Conservation (phyloP, 2,888 invertebrate species). For the Ophioninae sp. region DNA sequence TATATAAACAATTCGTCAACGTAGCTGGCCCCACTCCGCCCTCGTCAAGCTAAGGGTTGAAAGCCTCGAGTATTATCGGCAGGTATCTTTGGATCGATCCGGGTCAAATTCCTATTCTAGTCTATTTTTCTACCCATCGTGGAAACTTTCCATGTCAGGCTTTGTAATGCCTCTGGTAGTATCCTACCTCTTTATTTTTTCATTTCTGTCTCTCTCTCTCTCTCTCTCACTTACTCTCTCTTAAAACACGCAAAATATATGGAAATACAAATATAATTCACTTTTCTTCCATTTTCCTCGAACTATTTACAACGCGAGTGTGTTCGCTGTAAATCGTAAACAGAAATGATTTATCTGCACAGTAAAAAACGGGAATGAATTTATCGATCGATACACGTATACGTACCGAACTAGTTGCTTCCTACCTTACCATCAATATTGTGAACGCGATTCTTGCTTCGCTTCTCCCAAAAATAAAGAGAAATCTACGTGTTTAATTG, state of each 20-base stretch:
- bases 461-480: background rate
- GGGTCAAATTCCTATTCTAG: slow-evolving; percentile 67
- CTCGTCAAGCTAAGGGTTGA: slow-evolving; percentile 17
- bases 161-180: background rate
- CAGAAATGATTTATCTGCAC: too few relatives aligned
- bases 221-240: background rate
- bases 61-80: slow-evolving; percentile 18
- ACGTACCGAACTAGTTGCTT: background rate
- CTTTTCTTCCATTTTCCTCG: background rate
- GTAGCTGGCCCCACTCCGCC: background rate
- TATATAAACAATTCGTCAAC: slow-evolving; percentile 19
- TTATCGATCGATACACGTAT: background rate
- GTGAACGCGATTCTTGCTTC: background rate
- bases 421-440: background rate
- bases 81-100: slow-evolving; percentile 64
- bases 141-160: slow-evolving; percentile 4
- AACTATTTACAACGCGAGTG: background rate
- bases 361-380: background rate
- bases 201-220: background rate
- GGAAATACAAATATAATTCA: background rate
- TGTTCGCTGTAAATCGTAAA: too few relatives aligned
- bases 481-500: too few relatives aligned
- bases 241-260: background rate
- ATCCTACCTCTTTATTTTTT: background rate
- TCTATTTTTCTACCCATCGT: slow-evolving; percentile 22